These are phyloP conservation scores for Thalpophila matura DNA, from an alignment of 2,888 invertebrate genomes.

Conservation along the genomic window DNA sequence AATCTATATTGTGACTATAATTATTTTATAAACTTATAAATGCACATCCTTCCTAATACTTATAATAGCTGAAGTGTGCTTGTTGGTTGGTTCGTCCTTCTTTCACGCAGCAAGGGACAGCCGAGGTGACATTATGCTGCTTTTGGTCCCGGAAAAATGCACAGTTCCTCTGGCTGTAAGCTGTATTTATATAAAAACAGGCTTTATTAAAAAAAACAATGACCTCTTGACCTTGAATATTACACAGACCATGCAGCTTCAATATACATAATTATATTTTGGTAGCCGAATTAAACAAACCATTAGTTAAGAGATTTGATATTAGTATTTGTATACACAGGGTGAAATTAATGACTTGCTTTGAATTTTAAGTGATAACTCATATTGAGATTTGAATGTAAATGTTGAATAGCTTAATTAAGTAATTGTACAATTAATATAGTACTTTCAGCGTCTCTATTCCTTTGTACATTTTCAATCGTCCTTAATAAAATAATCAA, in stretches of 20 bases:
- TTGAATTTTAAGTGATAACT: constrained; percentile 10
- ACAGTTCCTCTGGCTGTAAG: too few relatives aligned
- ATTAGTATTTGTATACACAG: constrained; percentile 34
- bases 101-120: too few relatives aligned
- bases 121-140: too few relatives aligned
- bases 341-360: constrained; percentile 34
- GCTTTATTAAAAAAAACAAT: too few relatives aligned
- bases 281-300: constrained; percentile 5
- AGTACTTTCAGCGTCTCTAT: not conserved
- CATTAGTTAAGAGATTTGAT: constrained; percentile 30
- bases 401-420: not conserved
- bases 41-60: not conserved
- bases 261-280: not conserved
- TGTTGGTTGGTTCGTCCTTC: too few relatives aligned
- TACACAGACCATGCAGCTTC: constrained; percentile 5
- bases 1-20: not conserved
- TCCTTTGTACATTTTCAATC: not conserved
- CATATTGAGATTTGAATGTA: constrained; percentile 22
- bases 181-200: too few relatives aligned
- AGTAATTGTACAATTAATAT: not conserved
- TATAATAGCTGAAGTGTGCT: too few relatives aligned
- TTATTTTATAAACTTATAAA: not conserved
- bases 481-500: too few relatives aligned
- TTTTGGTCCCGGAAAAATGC: too few relatives aligned
- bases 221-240: too few relatives aligned